Conservation (phyloP, 2,113 vertebrate species). For the Tiliqua scincoides region DNA sequence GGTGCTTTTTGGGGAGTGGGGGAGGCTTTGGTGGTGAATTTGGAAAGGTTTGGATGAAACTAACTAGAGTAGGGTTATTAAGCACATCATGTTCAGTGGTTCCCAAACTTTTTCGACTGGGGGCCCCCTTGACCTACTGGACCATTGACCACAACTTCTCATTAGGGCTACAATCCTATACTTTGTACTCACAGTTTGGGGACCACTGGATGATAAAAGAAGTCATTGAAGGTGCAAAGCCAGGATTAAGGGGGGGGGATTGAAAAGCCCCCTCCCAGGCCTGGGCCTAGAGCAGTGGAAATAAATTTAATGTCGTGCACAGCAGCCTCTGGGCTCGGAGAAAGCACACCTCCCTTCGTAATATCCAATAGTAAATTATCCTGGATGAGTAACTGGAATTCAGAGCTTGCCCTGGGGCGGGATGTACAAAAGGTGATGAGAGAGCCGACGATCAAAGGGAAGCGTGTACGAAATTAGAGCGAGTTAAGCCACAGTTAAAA, state of each 20-base stretch:
- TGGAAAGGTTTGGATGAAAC: conserved; percentile 3
- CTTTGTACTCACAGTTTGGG: no score
- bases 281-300: neutral
- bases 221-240: neutral
- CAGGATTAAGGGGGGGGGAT: conserved; percentile 24
- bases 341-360: conserved; percentile 49
- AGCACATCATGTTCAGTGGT: no score
- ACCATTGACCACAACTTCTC: no score
- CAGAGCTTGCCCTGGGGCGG: conserved; percentile 66
- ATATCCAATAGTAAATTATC: conserved; percentile 72
- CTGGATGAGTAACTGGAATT: conserved; percentile 64
- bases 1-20: no score
- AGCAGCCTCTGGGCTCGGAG: conserved; percentile 33
- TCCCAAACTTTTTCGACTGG: no score
- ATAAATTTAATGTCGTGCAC: neutral
- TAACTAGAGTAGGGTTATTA: conserved; percentile 24
- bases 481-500: conserved; percentile 73
- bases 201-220: no score
- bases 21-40: conserved; percentile 46
- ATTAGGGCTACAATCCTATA: no score
- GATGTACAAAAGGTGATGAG: conserved; percentile 69
- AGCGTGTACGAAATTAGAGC: conserved; percentile 68
- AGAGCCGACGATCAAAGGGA: conserved; percentile 73
- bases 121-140: no score
- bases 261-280: neutral